Percentiles rank a stretch among this genome's conserved stretches.
Conservation (phyloP, 2,888 invertebrate species). For the Euphydryas editha region DNA sequence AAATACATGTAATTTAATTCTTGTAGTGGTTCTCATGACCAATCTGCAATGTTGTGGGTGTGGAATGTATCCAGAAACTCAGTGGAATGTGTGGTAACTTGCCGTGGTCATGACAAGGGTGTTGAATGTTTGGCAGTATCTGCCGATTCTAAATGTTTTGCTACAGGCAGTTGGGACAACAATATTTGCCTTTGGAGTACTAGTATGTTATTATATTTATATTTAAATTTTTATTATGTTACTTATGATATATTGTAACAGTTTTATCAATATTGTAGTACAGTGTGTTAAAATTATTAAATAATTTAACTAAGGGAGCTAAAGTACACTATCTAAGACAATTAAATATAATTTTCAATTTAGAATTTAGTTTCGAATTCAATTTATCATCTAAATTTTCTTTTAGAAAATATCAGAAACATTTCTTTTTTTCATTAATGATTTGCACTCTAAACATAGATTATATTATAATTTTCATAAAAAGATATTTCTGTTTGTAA, state of each 20-base stretch:
- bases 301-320: no score
- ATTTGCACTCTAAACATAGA: no score
- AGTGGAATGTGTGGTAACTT: slow-evolving; percentile 90
- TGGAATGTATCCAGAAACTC: slow-evolving; percentile 90
- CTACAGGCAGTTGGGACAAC: slow-evolving; percentile 96
- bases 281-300: no score
- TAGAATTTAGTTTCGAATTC: no score
- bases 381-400: no score
- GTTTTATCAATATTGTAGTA: no score
- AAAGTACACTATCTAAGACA: no score
- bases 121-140: slow-evolving; percentile 94
- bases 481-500: neutral
- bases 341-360: no score
- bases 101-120: slow-evolving; percentile 96
- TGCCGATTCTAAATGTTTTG: slow-evolving; percentile 84
- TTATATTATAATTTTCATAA: neutral
- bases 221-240: neutral
- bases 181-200: slow-evolving; percentile 96
- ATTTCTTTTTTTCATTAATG: no score
- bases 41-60: slow-evolving; percentile 95
- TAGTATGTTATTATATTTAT: slow-evolving; percentile 61
- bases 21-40: slow-evolving; percentile 93
- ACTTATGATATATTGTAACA: no score
- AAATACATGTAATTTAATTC: neutral
- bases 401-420: no score